phyloP scores from a whole-genome alignment of 2,113 vertebrate genomes.

The Aldabrachelys gigantea region DNA sequence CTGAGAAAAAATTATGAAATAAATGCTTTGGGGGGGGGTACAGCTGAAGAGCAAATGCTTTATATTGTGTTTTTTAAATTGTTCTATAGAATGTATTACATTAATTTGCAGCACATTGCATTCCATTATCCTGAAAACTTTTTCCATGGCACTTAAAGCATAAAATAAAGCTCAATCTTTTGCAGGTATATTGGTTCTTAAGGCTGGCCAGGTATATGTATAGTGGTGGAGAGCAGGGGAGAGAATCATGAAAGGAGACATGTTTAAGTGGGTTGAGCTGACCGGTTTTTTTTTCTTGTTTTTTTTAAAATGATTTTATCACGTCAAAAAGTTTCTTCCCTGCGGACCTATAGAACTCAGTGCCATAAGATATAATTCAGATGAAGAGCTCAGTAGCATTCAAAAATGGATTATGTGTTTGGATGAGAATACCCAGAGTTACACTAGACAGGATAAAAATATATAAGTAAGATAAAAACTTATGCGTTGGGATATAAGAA shows the following conservation, averaged over 20 bases:
- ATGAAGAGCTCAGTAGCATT: background rate
- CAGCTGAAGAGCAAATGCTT: background rate
- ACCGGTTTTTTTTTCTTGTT: background rate
- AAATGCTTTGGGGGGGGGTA: background rate
- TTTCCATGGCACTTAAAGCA: background rate
- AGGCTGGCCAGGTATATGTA: accelerated
- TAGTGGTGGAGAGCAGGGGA: accelerated
- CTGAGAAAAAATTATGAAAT: background rate
- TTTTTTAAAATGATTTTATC: background rate
- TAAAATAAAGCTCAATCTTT: background rate
- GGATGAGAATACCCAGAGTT: background rate
- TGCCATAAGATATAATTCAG: background rate
- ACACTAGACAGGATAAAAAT: background rate
- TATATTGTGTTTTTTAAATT: background rate
- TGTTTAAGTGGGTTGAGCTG: background rate
- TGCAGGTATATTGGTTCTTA: background rate
- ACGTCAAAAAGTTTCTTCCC: background rate
- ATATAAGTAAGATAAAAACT: background rate
- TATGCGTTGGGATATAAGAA: background rate
- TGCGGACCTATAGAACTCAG: background rate
- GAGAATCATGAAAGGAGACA: background rate
- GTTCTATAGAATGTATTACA: background rate
- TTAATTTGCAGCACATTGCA: background rate
- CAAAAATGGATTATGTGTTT: background rate
- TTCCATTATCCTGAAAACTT: accelerated